Percentiles rank a stretch among this genome's conserved stretches.
phyloP scores from a whole-genome alignment of 2,113 vertebrate species.

The Campylomormyrus numenius region DNA sequence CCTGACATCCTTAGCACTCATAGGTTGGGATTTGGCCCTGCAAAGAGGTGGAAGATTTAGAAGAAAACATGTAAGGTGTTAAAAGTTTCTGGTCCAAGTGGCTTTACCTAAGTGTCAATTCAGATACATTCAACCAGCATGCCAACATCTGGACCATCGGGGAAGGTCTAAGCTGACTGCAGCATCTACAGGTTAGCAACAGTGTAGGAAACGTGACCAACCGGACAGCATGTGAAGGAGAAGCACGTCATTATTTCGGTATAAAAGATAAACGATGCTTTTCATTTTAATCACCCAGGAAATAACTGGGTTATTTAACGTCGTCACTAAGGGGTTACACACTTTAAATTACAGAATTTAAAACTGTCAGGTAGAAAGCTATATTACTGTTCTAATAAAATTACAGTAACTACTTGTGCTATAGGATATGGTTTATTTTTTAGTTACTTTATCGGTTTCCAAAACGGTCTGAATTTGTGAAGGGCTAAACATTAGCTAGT shows the following conservation, averaged over 20 bases:
- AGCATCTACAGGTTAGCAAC: not conserved
- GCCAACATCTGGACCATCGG: not conserved
- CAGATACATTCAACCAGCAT: not conserved
- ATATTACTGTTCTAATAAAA: not conserved
- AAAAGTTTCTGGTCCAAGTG: not conserved
- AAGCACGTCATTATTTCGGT: not conserved
- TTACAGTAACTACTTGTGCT: not conserved
- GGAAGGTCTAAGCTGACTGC: not conserved
- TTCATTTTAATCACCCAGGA: not conserved
- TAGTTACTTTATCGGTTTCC: not conserved
- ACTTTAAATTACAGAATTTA: not conserved
- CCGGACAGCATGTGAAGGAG: not conserved
- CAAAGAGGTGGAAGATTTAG: not conserved
- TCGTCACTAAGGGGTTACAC: not conserved
- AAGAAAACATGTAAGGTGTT: not conserved
- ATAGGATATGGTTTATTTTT: not conserved
- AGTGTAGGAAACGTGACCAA: not conserved
- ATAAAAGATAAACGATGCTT: not conserved
- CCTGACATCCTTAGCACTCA: slow-evolving; percentile 71
- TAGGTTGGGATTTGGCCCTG: slow-evolving; percentile 11
- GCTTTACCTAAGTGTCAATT: not conserved
- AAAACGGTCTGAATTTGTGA: not conserved
- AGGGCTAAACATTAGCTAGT: not conserved
- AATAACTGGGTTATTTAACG: not conserved
- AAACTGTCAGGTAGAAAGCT: not conserved